Percentiles rank a stretch among this genome's conserved stretches.
Evolutionary conservation across 2,113 vertebrate species (phyloP).

Genomic region (Columbina picui): DNA sequence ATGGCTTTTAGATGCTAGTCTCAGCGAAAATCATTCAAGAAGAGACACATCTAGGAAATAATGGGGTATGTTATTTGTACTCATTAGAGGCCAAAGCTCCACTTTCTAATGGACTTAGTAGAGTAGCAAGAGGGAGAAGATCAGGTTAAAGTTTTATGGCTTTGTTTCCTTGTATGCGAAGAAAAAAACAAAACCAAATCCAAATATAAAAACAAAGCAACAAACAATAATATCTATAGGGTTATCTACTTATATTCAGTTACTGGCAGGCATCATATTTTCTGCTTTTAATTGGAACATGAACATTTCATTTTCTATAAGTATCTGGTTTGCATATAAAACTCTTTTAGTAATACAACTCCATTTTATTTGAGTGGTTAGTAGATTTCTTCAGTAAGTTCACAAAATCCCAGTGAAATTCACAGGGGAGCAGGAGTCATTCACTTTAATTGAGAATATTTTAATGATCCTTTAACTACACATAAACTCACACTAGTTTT

Average conservation of each 20-base stretch:
- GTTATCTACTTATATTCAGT: neutral
- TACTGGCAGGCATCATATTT: neutral
- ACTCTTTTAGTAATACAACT: neutral
- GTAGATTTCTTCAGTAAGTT: neutral
- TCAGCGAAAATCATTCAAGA: neutral
- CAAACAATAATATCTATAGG: neutral
- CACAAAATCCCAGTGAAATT: constrained; percentile 2
- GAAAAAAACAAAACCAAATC: neutral
- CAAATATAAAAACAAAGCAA: neutral
- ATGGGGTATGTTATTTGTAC: neutral
- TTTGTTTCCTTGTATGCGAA: neutral
- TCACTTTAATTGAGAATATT: neutral
- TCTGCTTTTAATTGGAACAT: neutral
- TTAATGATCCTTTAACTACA: neutral
- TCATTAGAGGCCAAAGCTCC: neutral
- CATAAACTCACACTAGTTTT: neutral
- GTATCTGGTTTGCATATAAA: neutral
- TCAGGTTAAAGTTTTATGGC: fast-evolving
- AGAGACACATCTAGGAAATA: fast-evolving
- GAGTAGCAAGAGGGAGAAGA: neutral
- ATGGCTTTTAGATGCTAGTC: neutral
- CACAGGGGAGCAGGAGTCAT: neutral
- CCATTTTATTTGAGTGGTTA: neutral
- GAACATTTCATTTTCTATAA: neutral
- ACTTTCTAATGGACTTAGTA: neutral